A percentile compares a stretch with the other conserved stretches of the same genome.
Evolutionary conservation across 2,113 vertebrate species (phyloP).

Genomic region (Chaetops frenatus): DNA sequence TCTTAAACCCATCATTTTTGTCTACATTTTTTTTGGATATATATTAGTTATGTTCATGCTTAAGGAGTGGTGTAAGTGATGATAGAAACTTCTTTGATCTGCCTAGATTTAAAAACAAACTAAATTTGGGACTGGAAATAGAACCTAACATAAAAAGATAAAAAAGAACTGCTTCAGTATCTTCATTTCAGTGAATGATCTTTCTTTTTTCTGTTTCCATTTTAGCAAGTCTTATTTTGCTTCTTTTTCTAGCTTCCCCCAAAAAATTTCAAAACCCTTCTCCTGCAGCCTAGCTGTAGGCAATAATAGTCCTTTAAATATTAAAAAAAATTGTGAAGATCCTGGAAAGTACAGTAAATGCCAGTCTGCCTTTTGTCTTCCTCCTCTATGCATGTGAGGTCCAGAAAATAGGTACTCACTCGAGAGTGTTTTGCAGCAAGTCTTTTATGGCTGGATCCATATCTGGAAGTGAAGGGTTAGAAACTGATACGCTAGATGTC

Average conservation of each 20-base stretch:
- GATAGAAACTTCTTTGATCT: constrained; percentile 23
- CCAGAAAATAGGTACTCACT: not conserved
- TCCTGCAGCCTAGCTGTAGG: not conserved
- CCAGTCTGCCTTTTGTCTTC: not conserved
- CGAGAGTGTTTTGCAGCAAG: not conserved
- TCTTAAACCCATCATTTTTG: not conserved
- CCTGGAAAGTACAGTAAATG: not conserved
- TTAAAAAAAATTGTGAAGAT: not conserved
- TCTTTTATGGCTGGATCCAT: not conserved
- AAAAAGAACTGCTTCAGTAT: not conserved
- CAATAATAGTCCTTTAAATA: not conserved
- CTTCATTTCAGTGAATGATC: not conserved
- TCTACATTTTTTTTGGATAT: not conserved
- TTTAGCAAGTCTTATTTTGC: not conserved
- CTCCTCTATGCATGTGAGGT: not conserved
- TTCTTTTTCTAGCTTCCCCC: not conserved
- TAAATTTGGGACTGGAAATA: not conserved
- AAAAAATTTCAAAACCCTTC: not conserved
- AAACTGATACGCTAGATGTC: not conserved
- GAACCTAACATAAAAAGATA: not conserved
- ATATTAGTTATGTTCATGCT: not conserved
- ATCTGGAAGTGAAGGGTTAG: not conserved
- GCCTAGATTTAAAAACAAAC: not conserved
- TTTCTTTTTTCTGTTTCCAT: not conserved
- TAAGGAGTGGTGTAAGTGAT: not conserved